Evolutionary conservation across 1,140 invertebrate genomes (phyloP).

Genomic region (Leptinotarsa defecta): DNA sequence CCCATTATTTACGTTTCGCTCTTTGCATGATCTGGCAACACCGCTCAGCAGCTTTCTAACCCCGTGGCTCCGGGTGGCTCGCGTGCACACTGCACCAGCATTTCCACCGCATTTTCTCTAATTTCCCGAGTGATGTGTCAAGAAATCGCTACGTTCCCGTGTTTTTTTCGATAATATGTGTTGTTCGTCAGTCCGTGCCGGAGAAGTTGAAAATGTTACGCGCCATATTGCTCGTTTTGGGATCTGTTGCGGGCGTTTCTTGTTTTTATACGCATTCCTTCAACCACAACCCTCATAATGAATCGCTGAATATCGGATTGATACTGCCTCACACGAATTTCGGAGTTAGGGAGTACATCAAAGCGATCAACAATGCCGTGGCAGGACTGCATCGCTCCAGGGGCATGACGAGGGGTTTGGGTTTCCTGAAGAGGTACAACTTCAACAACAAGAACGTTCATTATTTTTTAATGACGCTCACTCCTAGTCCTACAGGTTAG

Average conservation of each 20-base stretch:
- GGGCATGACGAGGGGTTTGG: slow-evolving; percentile 59
- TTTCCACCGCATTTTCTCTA: slow-evolving; percentile 23
- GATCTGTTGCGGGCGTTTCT: slow-evolving; percentile 19
- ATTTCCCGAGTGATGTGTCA: slow-evolving; percentile 28
- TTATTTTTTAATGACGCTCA: slow-evolving; percentile 70
- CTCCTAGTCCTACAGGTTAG: slow-evolving; percentile 77
- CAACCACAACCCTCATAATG: slow-evolving; percentile 30
- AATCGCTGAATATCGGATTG: slow-evolving; percentile 61
- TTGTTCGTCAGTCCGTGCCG: background rate
- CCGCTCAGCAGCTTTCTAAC: slow-evolving; percentile 7
- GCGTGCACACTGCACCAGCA: slow-evolving; percentile 19
- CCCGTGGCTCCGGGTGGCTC: slow-evolving; percentile 21
- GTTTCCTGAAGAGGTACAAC: slow-evolving; percentile 67
- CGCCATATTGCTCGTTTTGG: slow-evolving; percentile 28
- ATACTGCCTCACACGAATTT: slow-evolving; percentile 71
- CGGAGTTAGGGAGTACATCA: slow-evolving; percentile 68
- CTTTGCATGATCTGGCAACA: slow-evolving; percentile 19
- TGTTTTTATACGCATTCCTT: slow-evolving; percentile 33
- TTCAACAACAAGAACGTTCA: slow-evolving; percentile 67
- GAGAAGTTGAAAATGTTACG: slow-evolving; percentile 28
- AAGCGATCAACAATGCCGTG: slow-evolving; percentile 69
- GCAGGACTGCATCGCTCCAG: slow-evolving; percentile 63
- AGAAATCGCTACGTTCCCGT: slow-evolving; percentile 11
- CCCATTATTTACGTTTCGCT: background rate
- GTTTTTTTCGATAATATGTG: slow-evolving; percentile 19